Percentiles rank a stretch among this genome's conserved stretches.
These are phyloP conservation scores for Parnassius apollo DNA, from an alignment of 2,888 invertebrate species.

Conservation along the genomic window DNA sequence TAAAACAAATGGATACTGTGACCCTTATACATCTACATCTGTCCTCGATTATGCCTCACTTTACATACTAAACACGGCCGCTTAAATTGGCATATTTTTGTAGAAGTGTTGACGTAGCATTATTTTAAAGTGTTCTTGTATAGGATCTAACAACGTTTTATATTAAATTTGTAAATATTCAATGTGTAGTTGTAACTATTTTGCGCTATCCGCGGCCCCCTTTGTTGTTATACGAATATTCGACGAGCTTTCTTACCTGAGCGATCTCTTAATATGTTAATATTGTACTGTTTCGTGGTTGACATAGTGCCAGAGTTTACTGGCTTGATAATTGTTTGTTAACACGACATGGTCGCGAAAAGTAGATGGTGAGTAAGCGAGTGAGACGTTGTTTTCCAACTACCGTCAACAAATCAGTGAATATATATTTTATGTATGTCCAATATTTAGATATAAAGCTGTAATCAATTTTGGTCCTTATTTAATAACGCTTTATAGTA, in stretches of 20 bases:
- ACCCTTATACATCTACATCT: too few relatives aligned
- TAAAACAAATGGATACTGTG: too few relatives aligned
- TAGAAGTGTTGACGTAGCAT: not conserved
- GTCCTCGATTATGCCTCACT: too few relatives aligned
- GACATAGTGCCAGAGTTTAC: not conserved
- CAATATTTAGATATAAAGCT: constrained; percentile 13
- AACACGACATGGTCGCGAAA: not conserved
- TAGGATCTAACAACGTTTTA: constrained; percentile 26
- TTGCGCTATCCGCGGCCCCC: constrained; percentile 23
- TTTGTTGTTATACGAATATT: constrained; percentile 4
- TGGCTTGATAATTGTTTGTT: constrained; percentile 3
- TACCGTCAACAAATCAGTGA: constrained; percentile 2
- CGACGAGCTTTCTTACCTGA: constrained; percentile 13
- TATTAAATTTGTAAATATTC: constrained; percentile 35
- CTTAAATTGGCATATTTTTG: not conserved
- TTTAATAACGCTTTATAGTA: constrained; percentile 12
- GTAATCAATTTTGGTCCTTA: constrained; percentile 2
- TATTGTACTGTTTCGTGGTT: not conserved
- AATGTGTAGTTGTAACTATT: constrained; percentile 28
- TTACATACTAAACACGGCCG: too few relatives aligned
- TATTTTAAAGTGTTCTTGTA: not conserved
- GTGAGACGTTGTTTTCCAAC: not conserved
- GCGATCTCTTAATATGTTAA: not conserved
- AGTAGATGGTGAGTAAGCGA: not conserved
- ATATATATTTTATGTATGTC: constrained; percentile 21